phyloP scores from a whole-genome alignment of 2,888 invertebrate species.

The Labia minor region DNA sequence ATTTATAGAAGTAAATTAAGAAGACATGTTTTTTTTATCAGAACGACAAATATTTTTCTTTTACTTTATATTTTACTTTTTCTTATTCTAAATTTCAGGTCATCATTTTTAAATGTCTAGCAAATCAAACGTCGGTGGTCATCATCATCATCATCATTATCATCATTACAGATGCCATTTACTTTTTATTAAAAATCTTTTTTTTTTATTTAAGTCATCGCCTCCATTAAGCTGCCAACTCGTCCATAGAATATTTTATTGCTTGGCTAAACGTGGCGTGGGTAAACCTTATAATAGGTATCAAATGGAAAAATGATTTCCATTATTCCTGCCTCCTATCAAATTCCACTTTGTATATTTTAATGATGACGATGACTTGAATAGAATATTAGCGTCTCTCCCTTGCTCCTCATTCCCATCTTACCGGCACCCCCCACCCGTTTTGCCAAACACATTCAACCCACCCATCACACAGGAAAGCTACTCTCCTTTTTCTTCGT shows the following conservation, averaged over 20 bases:
- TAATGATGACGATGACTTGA: constrained; percentile 13
- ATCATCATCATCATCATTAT: not conserved
- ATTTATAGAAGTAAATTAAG: too few species aligned
- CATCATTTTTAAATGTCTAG: not conserved
- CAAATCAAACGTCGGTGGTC: not conserved
- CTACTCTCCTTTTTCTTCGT: too few species aligned
- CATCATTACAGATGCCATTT: not conserved
- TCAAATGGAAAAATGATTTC: constrained; percentile 13
- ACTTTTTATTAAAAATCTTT: not conserved
- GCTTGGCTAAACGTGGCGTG: not conserved
- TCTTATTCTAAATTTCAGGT: too few species aligned
- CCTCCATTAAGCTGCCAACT: constrained; percentile 13
- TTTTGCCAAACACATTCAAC: too few species aligned
- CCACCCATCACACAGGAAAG: too few species aligned
- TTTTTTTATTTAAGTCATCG: not conserved
- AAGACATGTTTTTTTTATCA: too few species aligned
- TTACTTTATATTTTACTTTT: too few species aligned
- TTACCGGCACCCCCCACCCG: too few species aligned
- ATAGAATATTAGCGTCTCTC: constrained; percentile 5
- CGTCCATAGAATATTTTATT: constrained; percentile 13
- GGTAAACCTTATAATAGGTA: not conserved
- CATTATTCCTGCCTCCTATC: not conserved
- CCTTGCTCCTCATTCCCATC: not conserved
- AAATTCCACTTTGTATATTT: constrained; percentile 5
- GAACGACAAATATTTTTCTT: too few species aligned